Base-by-base conservation (phyloP, 2,113 vertebrate genomes). In the Phoxinus phoxinus region DNA sequence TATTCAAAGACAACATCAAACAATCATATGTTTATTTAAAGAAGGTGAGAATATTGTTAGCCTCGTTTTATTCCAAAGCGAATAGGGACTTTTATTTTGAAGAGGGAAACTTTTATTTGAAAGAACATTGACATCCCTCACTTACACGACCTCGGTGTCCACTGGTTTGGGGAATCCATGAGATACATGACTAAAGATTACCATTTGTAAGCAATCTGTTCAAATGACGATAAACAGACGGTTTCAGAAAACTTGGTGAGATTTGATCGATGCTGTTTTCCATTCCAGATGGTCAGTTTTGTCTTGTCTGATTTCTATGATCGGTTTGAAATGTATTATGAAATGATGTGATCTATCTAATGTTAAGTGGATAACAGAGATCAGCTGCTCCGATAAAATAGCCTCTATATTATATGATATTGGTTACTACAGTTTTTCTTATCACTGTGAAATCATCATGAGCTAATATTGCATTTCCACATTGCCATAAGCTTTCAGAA, bases 31-130 rank as follows among this genome's bases (percentile, higher is more conserved):
- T 21, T 10, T 37, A 10, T 69, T 56, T 56, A 56, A 56, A 56
- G 30, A 69, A 69, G 8, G 0, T 67, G 17, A 0, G 13, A 32
- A 8, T 32, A 1, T 32, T 32, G 32, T 65, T 65, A n/a, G 9
- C 1, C 3, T 59, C 1, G 3, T 15, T 30, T 30, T 17, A 59
- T 61, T 2, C n/a, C 3, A 10, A 19, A 2, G 6, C 15, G 17
- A 51, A 48, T 19, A 10, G 4, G 37, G 27, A 69, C 80, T 81
- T 81, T 81, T 23, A 69, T 51, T 81, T 81, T 81, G 80, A 65
- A 81, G 25, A 48, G 21, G 9, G 44, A 17, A 13, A 15, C 80
- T 69, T 69, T 69, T 81, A 81, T 81, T 69, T 51, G 51, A 30
- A 69, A 81, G 48, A 81, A 4, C 11, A 32, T 30, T 48, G 19